Evolutionary conservation across 2,113 vertebrate genomes (phyloP), one percentile per base, ranked within the genome.

Genomic region (Isichthys henryi): DNA sequence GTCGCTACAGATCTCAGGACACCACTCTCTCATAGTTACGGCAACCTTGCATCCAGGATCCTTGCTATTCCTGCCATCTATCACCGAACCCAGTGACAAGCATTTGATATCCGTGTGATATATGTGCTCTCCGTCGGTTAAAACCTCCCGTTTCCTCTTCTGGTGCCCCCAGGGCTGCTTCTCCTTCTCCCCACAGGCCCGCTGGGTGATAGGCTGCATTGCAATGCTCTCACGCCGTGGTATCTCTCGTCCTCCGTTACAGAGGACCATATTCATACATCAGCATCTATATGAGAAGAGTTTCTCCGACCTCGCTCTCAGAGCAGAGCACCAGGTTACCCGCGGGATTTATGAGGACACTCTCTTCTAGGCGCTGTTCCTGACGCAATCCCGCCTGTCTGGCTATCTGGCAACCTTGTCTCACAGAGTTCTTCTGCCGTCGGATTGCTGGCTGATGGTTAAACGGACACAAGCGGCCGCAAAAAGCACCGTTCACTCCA

Each of bases 1-100:
- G n/a, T 86, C 35, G 48, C 62, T 45, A 89, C 35, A 27, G 27
- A 45, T 90, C 53, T 35, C 70, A 89, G 91, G 87, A 92, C 89
- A 90, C 86, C 39, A 50, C 82, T 53, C 15, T 17, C 50, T 53
- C 80, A 52, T 49, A 88, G 77, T 49, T 86, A 82, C n/a, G 46
- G 86, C 88, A 87, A 90, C 86, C 86, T 88, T 17, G 46, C 56
- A 0, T 86, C 27, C n/a, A 52, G 46, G 13, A 86, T 27, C 53
- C 48, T 31, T 43, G 85, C 13, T 19, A 15, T 50, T 31, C 31
- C 85, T 56, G n/a, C 35, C 8, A 56, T 52, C 27, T 19, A 39
- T 87, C 85, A 87, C 4, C 43, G 23, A 87, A 87, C 13, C 27
- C n/a, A 35, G 10, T 53, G 50, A 87, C 85, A 31, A 87, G 50